Conservation (phyloP, 2,797 vertebrate genomes). For the Xyrichtys novacula region DNA sequence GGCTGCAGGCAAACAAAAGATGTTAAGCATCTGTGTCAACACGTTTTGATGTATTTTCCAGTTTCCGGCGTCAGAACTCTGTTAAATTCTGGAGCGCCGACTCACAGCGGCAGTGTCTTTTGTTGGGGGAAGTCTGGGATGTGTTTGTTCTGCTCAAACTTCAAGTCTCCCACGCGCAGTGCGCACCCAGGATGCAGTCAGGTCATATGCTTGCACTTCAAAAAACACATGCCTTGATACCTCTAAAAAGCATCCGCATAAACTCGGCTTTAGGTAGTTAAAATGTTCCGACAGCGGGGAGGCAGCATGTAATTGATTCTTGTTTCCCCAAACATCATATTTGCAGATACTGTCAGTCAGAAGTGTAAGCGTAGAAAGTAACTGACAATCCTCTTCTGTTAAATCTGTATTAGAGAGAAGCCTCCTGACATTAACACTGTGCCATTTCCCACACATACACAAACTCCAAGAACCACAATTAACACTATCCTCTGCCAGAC, state of each 20-base stretch:
- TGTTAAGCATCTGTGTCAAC: conserved; percentile 38
- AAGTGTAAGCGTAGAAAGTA: conserved; percentile 3
- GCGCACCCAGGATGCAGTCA: conserved; percentile 10
- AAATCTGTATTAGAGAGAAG: conserved; percentile 13
- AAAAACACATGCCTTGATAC: conserved; percentile 39
- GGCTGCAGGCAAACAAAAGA: conserved; percentile 26
- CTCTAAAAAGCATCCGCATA: conserved; percentile 19
- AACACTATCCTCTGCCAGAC: not conserved
- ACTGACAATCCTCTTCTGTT: conserved; percentile 7
- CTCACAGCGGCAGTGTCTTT: conserved; percentile 11
- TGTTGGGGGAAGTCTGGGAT: conserved; percentile 19
- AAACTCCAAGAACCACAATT: not conserved
- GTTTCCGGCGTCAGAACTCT: conserved; percentile 15
- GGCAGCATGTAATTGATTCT: conserved; percentile 44
- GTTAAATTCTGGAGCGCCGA: conserved; percentile 4
- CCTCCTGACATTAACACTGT: not conserved
- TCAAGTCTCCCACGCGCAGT: conserved; percentile 18
- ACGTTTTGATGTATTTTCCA: conserved; percentile 27
- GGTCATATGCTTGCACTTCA: conserved; percentile 38
- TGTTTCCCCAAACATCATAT: conserved; percentile 32
- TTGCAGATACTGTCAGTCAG: conserved; percentile 20
- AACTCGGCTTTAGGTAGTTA: conserved; percentile 21
- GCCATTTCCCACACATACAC: conserved; percentile 1
- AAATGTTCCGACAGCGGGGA: conserved; percentile 33
- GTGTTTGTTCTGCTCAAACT: conserved; percentile 24